These are phyloP conservation scores for Galleria mellonella DNA, from an alignment of 1,140 invertebrate species.

Conservation along the genomic window DNA sequence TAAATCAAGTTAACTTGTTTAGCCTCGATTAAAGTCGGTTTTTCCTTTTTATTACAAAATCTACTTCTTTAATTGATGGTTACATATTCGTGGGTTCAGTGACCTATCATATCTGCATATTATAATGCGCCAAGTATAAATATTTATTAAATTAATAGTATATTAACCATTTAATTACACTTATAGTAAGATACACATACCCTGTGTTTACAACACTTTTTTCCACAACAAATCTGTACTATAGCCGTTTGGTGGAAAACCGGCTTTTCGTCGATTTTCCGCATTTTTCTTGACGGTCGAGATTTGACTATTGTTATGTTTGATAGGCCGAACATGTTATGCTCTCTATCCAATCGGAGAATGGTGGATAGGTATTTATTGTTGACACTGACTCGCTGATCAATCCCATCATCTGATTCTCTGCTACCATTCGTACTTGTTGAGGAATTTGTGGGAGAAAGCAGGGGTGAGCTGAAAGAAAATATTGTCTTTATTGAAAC, in stretches of 20 bases:
- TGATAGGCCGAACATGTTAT: conserved; percentile 56
- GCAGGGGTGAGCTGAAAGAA: conserved; percentile 21
- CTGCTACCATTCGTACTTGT: conserved; percentile 28
- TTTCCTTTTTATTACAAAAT: no score
- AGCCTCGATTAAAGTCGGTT: no score
- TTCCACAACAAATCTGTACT: conserved; percentile 42
- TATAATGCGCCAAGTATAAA: no score
- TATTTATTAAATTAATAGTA: no score
- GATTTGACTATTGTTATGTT: conserved; percentile 45
- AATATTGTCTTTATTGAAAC: neutral
- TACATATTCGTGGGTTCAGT: no score
- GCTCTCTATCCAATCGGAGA: conserved; percentile 46
- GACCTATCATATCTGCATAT: no score
- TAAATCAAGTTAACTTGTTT: no score
- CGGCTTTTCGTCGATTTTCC: conserved; percentile 38
- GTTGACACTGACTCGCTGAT: conserved; percentile 18
- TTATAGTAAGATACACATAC: no score
- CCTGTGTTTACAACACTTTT: conserved; percentile 39
- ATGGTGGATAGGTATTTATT: conserved; percentile 57
- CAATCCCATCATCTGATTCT: conserved; percentile 25
- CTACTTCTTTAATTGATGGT: no score
- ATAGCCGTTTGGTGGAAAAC: conserved; percentile 54
- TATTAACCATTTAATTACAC: no score
- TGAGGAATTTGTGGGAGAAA: conserved; percentile 25
- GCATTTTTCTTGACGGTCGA: conserved; percentile 26